Conservation (phyloP, 2,113 vertebrate genomes). For the Sminthopsis crassicaudata region DNA sequence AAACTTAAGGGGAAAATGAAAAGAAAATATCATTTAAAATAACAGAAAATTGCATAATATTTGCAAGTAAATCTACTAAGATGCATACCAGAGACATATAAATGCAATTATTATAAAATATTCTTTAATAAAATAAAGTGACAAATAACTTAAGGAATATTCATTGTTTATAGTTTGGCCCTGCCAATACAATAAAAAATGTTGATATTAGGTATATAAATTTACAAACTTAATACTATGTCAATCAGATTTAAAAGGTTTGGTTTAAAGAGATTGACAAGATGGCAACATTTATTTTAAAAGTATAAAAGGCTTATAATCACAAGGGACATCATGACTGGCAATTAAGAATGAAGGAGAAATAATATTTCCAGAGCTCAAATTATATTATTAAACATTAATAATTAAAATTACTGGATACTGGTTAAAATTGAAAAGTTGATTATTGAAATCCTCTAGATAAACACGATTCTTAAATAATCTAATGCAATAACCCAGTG, state of each 20-base stretch:
- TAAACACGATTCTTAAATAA: neutral
- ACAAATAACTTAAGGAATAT: neutral
- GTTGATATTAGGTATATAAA: neutral
- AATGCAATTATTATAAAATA: neutral
- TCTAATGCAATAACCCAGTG: neutral
- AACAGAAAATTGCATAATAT: neutral
- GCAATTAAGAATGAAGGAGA: neutral
- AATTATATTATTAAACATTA: neutral
- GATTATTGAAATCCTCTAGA: neutral
- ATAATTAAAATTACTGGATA: neutral
- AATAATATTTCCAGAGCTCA: neutral
- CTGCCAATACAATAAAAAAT: neutral
- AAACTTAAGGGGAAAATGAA: neutral
- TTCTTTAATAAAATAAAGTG: neutral
- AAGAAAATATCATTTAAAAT: neutral
- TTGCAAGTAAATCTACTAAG: neutral
- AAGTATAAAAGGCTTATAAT: neutral
- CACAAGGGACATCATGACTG: neutral
- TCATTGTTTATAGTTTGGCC: neutral
- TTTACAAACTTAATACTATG: neutral
- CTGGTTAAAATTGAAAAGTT: neutral
- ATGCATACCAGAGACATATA: neutral
- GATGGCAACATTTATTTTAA: neutral
- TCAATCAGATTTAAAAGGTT: too few species aligned
- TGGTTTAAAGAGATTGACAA: neutral